A percentile compares a stretch with the other conserved stretches of the same genome.
Evolutionary conservation across 2,888 invertebrate genomes (phyloP).

Genomic region (Parascotia fuliginaria): DNA sequence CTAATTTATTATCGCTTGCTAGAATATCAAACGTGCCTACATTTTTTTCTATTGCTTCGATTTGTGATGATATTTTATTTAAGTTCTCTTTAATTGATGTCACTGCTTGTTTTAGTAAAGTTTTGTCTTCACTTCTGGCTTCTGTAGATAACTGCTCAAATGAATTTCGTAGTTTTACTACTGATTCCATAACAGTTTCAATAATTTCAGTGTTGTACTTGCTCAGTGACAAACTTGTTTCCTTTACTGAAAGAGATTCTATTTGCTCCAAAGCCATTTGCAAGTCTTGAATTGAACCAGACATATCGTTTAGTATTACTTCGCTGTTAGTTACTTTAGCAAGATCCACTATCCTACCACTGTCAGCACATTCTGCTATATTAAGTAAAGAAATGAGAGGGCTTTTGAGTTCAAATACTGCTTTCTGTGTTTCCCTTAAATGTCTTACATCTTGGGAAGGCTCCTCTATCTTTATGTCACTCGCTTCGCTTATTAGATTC

Average conservation of each 20-base stretch:
- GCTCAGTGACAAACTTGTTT: slow-evolving; percentile 67
- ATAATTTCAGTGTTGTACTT: slow-evolving; percentile 87
- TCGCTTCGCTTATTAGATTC: slow-evolving; percentile 65
- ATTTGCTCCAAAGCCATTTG: slow-evolving; percentile 78
- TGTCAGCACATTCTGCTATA: slow-evolving; percentile 67
- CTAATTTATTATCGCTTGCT: slow-evolving; percentile 75
- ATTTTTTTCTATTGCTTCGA: slow-evolving; percentile 60
- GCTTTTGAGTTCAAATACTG: slow-evolving; percentile 68
- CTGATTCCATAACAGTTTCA: slow-evolving; percentile 87
- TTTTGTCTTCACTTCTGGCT: slow-evolving; percentile 54
- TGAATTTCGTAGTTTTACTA: slow-evolving; percentile 87
- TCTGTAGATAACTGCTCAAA: slow-evolving; percentile 79
- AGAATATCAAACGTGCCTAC: slow-evolving; percentile 72
- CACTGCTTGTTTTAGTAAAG: slow-evolving; percentile 62
- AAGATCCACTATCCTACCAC: slow-evolving; percentile 49
- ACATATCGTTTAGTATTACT: slow-evolving; percentile 75
- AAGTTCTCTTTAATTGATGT: slow-evolving; percentile 66
- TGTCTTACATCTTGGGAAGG: slow-evolving; percentile 65
- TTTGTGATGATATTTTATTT: slow-evolving; percentile 64
- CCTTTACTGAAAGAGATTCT: slow-evolving; percentile 82
- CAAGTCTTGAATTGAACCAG: slow-evolving; percentile 78
- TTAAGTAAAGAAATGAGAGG: slow-evolving; percentile 67
- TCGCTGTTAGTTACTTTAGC: slow-evolving; percentile 62
- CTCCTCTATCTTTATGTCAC: slow-evolving; percentile 64
- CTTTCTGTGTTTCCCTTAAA: slow-evolving; percentile 74